A percentile compares a stretch with the other conserved stretches of the same genome.
Evolutionary conservation across 2,113 vertebrate species (phyloP).

Genomic region (Hoplias malabaricus): DNA sequence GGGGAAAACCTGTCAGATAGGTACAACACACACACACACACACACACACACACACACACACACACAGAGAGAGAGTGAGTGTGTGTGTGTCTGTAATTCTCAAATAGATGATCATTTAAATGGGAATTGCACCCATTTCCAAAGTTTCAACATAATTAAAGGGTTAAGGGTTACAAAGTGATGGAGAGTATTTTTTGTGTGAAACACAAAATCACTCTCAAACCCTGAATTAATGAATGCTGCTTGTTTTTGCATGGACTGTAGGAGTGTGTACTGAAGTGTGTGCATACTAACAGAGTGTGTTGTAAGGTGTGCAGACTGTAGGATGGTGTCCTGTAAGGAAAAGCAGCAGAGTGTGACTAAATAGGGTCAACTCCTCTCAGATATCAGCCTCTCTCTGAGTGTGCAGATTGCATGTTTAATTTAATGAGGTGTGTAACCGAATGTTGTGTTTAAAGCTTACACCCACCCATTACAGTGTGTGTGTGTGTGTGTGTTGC

Average conservation of each 20-base stretch:
- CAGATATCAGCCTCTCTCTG: constrained; percentile 1
- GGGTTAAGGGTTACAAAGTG: too few species aligned
- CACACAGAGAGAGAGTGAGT: not conserved
- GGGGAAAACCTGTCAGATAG: constrained; percentile 91
- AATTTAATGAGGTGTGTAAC: constrained; percentile 35
- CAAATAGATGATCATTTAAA: too few species aligned
- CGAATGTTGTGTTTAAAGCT: constrained; percentile 13
- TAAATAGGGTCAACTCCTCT: not conserved
- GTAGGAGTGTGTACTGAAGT: not conserved
- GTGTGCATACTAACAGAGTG: not conserved
- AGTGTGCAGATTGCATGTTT: constrained; percentile 31
- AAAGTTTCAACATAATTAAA: too few species aligned
- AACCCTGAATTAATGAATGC: too few species aligned
- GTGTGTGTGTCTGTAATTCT: not conserved
- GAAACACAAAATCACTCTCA: too few species aligned
- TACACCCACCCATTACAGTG: not conserved
- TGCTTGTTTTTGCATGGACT: not conserved
- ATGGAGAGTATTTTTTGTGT: too few species aligned
- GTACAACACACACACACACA: constrained; percentile 77
- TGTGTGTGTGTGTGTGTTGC: constrained; percentile 15
- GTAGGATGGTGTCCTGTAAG: too few species aligned
- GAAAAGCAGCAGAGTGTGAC: not conserved
- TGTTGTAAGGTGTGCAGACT: not conserved
- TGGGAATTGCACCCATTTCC: too few species aligned
- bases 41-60: too few species aligned